Evolutionary conservation across 2,797 vertebrate genomes (phyloP).

Genomic region (Etheostoma nigrum): DNA sequence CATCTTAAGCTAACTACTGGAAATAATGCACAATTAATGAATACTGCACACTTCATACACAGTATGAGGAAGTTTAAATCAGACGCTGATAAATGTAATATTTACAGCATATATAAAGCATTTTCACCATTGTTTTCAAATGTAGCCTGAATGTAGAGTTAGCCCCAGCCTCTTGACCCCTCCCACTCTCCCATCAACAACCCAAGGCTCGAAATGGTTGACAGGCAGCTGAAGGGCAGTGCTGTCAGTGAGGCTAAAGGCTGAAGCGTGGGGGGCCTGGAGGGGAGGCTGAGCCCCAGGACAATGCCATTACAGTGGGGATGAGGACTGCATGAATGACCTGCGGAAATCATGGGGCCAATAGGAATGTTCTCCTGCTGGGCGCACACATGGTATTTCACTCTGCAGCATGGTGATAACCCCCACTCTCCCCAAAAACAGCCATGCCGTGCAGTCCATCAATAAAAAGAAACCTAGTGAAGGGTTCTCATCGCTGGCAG

Average conservation of each 20-base stretch:
- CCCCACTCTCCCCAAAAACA: constrained; percentile 71
- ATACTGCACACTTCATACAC: too few species aligned
- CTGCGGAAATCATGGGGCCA: constrained; percentile 87
- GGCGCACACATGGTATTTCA: constrained; percentile 90
- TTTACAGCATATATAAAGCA: neutral
- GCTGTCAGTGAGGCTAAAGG: constrained; percentile 76
- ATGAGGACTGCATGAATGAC: constrained; percentile 83
- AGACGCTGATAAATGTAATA: neutral
- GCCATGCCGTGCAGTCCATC: constrained; percentile 66
- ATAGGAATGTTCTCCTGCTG: constrained; percentile 93
- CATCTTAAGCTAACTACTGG: neutral
- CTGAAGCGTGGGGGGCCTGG: constrained; percentile 74
- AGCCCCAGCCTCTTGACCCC: constrained; percentile 30
- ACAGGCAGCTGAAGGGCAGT: constrained; percentile 77
- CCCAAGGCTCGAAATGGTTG: constrained; percentile 51
- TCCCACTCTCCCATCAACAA: constrained; percentile 42
- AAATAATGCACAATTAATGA: neutral
- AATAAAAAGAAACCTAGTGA: constrained; percentile 63
- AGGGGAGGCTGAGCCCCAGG: constrained; percentile 69
- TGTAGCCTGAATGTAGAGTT: constrained; percentile 13
- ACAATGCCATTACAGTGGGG: constrained; percentile 84
- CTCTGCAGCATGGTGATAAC: constrained; percentile 80
- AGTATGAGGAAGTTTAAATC: neutral
- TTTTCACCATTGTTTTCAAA: constrained; percentile 3
- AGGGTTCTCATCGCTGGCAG: constrained; percentile 40